Percentiles rank a stretch among this genome's conserved stretches.
phyloP scores from a whole-genome alignment of 1,140 invertebrate species.

The Diachasmimorpha longicaudata region DNA sequence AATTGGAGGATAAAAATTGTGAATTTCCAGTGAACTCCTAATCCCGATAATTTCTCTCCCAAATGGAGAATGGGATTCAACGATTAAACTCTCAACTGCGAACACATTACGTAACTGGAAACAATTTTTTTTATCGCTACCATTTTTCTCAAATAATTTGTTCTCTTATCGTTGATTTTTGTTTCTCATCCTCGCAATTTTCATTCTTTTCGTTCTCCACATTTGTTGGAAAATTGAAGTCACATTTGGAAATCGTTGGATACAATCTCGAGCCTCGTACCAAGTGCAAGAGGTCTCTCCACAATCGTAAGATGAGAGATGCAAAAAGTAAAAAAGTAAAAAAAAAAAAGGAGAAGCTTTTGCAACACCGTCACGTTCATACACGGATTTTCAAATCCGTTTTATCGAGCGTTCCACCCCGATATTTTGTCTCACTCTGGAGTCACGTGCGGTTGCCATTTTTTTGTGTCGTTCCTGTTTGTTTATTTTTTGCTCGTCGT shows the following conservation, averaged over 20 bases:
- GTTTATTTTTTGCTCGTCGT: conserved; percentile 17
- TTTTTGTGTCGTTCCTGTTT: conserved; percentile 11
- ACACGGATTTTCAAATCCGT: conserved; percentile 36
- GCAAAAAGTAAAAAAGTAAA: background rate
- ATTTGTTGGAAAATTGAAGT: background rate
- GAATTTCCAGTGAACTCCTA: background rate
- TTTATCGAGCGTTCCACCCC: conserved; percentile 28
- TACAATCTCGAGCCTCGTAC: background rate
- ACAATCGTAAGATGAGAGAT: background rate
- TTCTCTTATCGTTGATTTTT: background rate
- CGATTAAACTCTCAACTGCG: background rate
- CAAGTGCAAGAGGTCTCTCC: background rate
- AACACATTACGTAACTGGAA: background rate
- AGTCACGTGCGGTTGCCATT: conserved; percentile 24
- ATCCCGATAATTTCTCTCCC: conserved; percentile 8
- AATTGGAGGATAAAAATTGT: conserved; percentile 15
- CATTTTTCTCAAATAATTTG: background rate
- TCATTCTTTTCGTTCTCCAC: background rate
- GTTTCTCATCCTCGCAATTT: background rate
- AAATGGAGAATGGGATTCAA: background rate
- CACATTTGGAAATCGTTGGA: background rate
- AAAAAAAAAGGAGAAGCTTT: background rate
- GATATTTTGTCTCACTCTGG: conserved; percentile 23
- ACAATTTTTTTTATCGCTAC: background rate
- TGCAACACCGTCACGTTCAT: conserved; percentile 34